Percentiles rank a stretch among this genome's conserved stretches.
These are phyloP conservation scores for Apostichopus californicus DNA, from an alignment of 35 echinoderm and acorn worm genomes.

Conservation along the genomic window DNA sequence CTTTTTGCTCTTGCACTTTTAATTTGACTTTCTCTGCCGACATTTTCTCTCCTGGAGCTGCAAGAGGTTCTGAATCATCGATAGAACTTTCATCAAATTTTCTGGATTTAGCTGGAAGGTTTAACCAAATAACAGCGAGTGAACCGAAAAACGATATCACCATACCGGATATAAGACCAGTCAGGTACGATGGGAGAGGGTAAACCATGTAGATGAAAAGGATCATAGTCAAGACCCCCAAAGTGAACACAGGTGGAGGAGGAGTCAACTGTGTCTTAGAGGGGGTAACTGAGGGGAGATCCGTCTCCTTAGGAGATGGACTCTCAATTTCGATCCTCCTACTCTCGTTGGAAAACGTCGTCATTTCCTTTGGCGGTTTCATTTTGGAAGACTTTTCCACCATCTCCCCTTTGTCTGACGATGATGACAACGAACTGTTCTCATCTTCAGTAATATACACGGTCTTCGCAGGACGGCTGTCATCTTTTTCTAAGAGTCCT, in stretches of 20 bases:
- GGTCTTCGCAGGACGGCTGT: neutral
- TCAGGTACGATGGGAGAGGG: slow-evolving; percentile 69
- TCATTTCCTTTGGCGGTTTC: slow-evolving; percentile 37
- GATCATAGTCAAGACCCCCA: slow-evolving; percentile 46
- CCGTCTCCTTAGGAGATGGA: neutral
- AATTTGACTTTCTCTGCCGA: slow-evolving; percentile 62
- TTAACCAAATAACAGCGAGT: slow-evolving; percentile 75
- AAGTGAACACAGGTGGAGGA: slow-evolving; percentile 36
- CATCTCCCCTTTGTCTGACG: slow-evolving; percentile 42
- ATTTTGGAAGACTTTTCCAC: neutral
- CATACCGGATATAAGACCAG: slow-evolving; percentile 74
- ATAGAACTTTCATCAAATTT: slow-evolving; percentile 41
- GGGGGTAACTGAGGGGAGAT: neutral
- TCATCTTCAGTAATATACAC: slow-evolving; percentile 22
- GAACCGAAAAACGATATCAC: slow-evolving; percentile 68
- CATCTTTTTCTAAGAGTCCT: slow-evolving; percentile 70
- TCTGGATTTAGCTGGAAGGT: slow-evolving; percentile 37
- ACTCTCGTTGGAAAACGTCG: slow-evolving; percentile 20
- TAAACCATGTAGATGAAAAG: slow-evolving; percentile 73
- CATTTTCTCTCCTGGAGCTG: slow-evolving; percentile 64
- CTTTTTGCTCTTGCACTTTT: slow-evolving; percentile 82
- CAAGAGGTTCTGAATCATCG: slow-evolving; percentile 54
- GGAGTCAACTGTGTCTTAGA: slow-evolving; percentile 10
- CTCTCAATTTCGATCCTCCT: neutral
- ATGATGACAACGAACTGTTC: slow-evolving; percentile 55